phyloP scores from a whole-genome alignment of 2,113 vertebrate genomes.

The Eulacestoma nigropectus region DNA sequence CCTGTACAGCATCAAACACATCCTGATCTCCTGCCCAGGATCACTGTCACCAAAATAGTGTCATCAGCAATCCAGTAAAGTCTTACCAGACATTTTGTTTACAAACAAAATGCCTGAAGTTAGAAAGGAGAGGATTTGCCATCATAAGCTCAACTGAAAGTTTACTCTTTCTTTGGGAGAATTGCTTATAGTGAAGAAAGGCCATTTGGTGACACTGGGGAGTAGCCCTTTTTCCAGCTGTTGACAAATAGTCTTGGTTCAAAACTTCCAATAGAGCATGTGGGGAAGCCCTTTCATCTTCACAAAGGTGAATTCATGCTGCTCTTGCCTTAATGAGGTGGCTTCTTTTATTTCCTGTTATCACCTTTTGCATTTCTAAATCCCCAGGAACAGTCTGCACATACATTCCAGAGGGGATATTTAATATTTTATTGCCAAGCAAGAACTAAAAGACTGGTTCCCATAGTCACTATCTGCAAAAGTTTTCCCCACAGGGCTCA shows the following conservation, averaged over 20 bases:
- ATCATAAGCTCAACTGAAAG: background rate
- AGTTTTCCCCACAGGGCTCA: background rate
- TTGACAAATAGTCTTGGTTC: background rate
- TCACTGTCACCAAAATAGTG: background rate
- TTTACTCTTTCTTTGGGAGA: background rate
- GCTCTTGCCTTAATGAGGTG: background rate
- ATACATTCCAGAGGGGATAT: constrained; percentile 40
- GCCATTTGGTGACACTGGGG: background rate
- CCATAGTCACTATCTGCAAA: constrained; percentile 12
- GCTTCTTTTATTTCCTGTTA: background rate
- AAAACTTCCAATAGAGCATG: background rate
- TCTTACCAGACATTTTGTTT: background rate
- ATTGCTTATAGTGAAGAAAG: background rate
- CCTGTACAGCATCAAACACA: background rate
- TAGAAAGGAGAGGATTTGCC: background rate
- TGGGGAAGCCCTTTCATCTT: background rate
- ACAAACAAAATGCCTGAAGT: background rate
- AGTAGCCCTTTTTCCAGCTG: background rate
- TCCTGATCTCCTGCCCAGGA: background rate
- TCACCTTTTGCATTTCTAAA: background rate
- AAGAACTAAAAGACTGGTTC: constrained; percentile 35
- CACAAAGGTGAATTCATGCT: background rate
- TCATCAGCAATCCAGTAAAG: background rate
- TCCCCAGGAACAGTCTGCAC: background rate
- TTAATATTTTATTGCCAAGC: constrained; percentile 51